Percentiles rank a stretch among this genome's conserved stretches.
Evolutionary conservation across 2,888 invertebrate species (phyloP).

Genomic region (Conomelus anceps): DNA sequence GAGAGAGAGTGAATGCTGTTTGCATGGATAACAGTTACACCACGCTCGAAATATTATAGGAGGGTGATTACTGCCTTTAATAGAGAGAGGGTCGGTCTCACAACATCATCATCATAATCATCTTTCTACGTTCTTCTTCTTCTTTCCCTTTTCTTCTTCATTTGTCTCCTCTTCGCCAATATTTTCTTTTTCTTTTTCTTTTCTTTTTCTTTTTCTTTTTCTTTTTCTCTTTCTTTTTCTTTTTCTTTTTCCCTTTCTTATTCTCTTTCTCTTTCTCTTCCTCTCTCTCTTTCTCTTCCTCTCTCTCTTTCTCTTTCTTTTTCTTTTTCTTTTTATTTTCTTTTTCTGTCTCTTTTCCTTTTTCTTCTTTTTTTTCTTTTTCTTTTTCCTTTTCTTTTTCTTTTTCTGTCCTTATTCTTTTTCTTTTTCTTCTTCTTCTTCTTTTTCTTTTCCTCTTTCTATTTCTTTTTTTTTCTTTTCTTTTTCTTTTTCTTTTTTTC

Average conservation of each 20-base stretch:
- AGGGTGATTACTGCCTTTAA: background rate
- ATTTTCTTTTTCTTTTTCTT: background rate
- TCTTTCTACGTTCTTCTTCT: background rate
- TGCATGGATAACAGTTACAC: background rate
- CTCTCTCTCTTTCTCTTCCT: too few species aligned
- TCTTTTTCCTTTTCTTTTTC: too few species aligned
- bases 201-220: conserved; percentile 7
- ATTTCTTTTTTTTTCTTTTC: too few species aligned
- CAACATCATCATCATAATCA: background rate
- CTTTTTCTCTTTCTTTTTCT: conserved; percentile 22
- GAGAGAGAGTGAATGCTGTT: background rate
- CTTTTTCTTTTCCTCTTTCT: too few species aligned
- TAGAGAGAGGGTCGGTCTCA: conserved; percentile 14
- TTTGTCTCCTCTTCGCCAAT: background rate
- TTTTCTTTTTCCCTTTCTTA: conserved; percentile 29
- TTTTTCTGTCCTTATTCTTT: too few species aligned
- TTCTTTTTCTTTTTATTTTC: too few species aligned
- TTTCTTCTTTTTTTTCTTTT: too few species aligned
- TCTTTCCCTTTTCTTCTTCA: background rate
- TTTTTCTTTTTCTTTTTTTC: too few species aligned
- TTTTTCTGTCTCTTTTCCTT: too few species aligned
- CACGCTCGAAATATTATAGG: background rate
- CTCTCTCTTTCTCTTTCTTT: too few species aligned
- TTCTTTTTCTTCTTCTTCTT: too few species aligned
- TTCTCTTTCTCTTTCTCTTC: too few species aligned